phyloP scores from a whole-genome alignment of 2,888 invertebrate species.

The Colletes collaris region DNA sequence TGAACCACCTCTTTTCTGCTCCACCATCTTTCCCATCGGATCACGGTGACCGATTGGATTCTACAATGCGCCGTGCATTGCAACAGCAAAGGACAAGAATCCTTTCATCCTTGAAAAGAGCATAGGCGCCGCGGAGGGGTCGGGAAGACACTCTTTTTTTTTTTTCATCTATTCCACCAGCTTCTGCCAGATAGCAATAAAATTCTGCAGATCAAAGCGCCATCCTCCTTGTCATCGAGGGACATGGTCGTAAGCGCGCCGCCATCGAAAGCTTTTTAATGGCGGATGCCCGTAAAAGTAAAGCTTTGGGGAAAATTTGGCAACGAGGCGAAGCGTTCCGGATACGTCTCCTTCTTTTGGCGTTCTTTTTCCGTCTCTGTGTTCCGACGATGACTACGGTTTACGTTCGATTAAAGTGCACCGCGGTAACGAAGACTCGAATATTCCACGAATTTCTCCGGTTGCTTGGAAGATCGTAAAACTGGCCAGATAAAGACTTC shows the following conservation, averaged over 20 bases:
- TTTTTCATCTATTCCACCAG: conserved; percentile 49
- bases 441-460: background rate
- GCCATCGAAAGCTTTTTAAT: conserved; percentile 49
- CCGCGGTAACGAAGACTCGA: conserved; percentile 5
- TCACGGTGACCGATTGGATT: conserved; percentile 44
- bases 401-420: conserved; percentile 36
- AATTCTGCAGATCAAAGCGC: conserved; percentile 61
- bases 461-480: background rate
- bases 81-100: conserved; percentile 49
- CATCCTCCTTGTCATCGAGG: conserved; percentile 40
- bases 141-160: conserved; percentile 21
- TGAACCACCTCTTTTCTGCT: conserved; percentile 19
- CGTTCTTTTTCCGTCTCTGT: conserved; percentile 15
- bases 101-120: conserved; percentile 62
- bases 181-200: conserved; percentile 61
- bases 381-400: background rate
- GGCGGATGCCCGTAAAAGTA: conserved; percentile 36
- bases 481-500: conserved; percentile 2
- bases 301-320: conserved; percentile 44
- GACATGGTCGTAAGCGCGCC: conserved; percentile 13
- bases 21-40: conserved; percentile 20
- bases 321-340: conserved; percentile 26
- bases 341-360: conserved; percentile 6
- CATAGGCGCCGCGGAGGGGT: conserved; percentile 33
- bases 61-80: conserved; percentile 25